Evolutionary conservation across 1,140 invertebrate species (phyloP).

Genomic region (Lepidostoma basale): DNA sequence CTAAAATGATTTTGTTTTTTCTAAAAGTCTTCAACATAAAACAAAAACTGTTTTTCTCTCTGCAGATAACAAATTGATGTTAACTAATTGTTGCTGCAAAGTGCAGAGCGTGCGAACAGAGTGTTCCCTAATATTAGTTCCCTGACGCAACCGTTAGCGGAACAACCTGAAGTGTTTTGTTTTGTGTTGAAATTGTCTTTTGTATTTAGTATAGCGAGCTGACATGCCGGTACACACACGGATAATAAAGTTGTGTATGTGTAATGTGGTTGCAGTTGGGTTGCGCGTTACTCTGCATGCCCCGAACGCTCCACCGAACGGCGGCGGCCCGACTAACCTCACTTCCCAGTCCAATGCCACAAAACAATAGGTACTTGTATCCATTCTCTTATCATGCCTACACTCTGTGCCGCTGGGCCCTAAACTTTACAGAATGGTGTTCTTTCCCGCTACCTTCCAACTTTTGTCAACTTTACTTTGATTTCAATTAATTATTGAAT

Average conservation of each 20-base stretch:
- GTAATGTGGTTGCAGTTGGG: slow-evolving; percentile 61
- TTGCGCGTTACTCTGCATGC: slow-evolving; percentile 61
- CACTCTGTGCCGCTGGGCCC: slow-evolving; percentile 31
- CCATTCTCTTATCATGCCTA: slow-evolving; percentile 5
- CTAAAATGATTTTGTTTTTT: neutral
- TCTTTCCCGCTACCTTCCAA: too few relatives aligned
- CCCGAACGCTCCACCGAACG: slow-evolving; percentile 47
- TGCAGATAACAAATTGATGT: neutral
- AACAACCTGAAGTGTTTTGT: slow-evolving; percentile 10
- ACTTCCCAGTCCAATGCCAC: slow-evolving; percentile 47
- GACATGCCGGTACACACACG: slow-evolving; percentile 35
- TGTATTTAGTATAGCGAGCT: slow-evolving; percentile 14
- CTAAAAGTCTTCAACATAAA: slow-evolving; percentile 11
- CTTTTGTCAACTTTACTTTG: too few relatives aligned
- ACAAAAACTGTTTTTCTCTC: slow-evolving; percentile 6
- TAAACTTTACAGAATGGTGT: too few relatives aligned
- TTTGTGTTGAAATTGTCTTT: slow-evolving; percentile 22
- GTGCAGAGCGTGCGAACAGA: neutral
- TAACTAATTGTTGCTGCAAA: neutral
- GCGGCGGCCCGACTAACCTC: slow-evolving; percentile 45
- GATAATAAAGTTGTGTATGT: slow-evolving; percentile 47
- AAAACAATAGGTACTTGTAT: slow-evolving; percentile 46
- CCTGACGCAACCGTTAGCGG: neutral
- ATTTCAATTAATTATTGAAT: too few relatives aligned
- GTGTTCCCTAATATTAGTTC: neutral